Conservation (phyloP, 2,797 vertebrate species). For the Pipistrellus pipistrellus region DNA sequence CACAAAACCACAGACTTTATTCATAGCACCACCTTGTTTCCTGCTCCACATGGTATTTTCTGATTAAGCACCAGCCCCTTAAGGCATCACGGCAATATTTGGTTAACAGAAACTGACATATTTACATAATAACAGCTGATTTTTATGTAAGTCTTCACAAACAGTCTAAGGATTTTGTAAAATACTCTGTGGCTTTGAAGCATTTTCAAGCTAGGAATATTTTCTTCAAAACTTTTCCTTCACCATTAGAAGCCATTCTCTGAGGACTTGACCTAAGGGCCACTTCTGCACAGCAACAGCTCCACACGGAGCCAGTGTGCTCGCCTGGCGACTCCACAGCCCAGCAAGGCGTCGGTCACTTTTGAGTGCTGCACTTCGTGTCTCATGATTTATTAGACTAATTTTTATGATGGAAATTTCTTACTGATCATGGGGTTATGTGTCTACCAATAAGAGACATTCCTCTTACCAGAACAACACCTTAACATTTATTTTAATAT, state of each 20-base stretch:
- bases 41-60: slow-evolving; percentile 62
- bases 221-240: slow-evolving; percentile 48
- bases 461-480: slow-evolving; percentile 29
- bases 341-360: background rate
- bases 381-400: slow-evolving; percentile 13
- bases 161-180: slow-evolving; percentile 54
- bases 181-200: slow-evolving; percentile 27
- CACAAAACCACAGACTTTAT: slow-evolving; percentile 38
- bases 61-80: slow-evolving; percentile 48
- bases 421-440: slow-evolving; percentile 17
- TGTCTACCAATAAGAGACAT: background rate
- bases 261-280: background rate
- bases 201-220: slow-evolving; percentile 50
- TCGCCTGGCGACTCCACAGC: background rate
- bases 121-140: slow-evolving; percentile 57
- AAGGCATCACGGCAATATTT: slow-evolving; percentile 46
- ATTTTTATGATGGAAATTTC: background rate
- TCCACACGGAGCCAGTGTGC: background rate
- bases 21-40: background rate
- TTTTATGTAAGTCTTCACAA: slow-evolving; percentile 40
- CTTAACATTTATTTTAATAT: slow-evolving; percentile 17
- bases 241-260: background rate
- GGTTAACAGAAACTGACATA: slow-evolving; percentile 63
- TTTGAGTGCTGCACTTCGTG: background rate
- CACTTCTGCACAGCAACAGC: background rate